These are phyloP conservation scores for Cairina moschata DNA, from an alignment of 2,113 vertebrate species.

Conservation along the genomic window DNA sequence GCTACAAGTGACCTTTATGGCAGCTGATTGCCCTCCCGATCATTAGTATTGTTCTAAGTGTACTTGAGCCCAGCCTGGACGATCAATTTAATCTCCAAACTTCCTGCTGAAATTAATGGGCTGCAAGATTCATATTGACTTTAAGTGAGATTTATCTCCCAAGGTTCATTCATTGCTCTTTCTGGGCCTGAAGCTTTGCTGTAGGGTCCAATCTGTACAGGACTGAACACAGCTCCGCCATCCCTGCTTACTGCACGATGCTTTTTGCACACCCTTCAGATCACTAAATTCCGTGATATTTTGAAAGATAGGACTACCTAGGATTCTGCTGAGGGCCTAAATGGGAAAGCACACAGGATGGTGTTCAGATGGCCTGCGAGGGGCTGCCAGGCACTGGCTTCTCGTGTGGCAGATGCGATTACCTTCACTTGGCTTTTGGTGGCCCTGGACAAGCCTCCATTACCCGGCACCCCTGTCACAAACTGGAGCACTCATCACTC, in stretches of 20 bases:
- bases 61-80: neutral
- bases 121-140: neutral
- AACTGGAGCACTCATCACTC: neutral
- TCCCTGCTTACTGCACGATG: neutral
- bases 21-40: neutral
- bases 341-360: neutral
- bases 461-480: neutral
- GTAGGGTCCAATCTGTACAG: neutral
- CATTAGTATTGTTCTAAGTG: neutral
- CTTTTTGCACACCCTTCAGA: neutral
- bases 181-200: neutral
- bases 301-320: neutral
- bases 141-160: neutral
- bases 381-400: neutral
- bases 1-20: neutral
- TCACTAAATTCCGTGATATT: neutral
- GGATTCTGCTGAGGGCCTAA: neutral
- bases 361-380: neutral
- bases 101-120: neutral
- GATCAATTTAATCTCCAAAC: neutral
- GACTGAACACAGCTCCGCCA: neutral
- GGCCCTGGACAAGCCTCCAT: neutral
- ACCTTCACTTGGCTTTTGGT: too few relatives aligned
- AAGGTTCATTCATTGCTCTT: neutral
- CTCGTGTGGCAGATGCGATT: neutral